Evolutionary conservation across 2,888 invertebrate genomes (phyloP).

Genomic region (Mythimna vitellina): DNA sequence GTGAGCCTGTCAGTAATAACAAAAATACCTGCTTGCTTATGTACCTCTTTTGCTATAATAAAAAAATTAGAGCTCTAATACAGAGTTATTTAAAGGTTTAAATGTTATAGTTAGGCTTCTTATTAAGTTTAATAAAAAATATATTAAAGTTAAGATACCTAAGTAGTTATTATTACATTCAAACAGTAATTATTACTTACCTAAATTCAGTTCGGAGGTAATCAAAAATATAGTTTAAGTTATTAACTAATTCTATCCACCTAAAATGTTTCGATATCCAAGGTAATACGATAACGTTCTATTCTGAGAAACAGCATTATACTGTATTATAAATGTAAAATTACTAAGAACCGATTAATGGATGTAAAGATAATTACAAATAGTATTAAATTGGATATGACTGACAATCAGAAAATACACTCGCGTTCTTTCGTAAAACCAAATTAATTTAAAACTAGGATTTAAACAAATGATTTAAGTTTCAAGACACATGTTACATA

Average conservation of each 20-base stretch:
- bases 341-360: constrained; percentile 32
- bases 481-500: too few relatives aligned
- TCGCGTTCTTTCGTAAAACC: neutral
- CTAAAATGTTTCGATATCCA: constrained; percentile 21
- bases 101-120: too few relatives aligned
- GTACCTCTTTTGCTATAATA: too few relatives aligned
- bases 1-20: too few relatives aligned
- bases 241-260: constrained; percentile 15
- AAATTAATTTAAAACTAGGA: neutral
- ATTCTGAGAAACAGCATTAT: constrained; percentile 45
- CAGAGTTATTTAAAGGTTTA: too few relatives aligned
- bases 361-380: constrained; percentile 38
- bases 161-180: neutral
- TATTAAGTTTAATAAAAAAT: too few relatives aligned
- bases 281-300: constrained; percentile 44
- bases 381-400: constrained; percentile 6
- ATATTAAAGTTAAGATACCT: neutral
- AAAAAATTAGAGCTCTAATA: too few relatives aligned
- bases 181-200: constrained; percentile 7
- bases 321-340: constrained; percentile 38
- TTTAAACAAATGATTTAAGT: neutral
- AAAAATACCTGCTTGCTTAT: too few relatives aligned
- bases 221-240: constrained; percentile 26
- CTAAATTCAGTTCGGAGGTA: constrained; percentile 1
- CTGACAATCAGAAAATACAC: too few relatives aligned